Percentiles rank a stretch among this genome's conserved stretches.
phyloP scores from a whole-genome alignment of 2,797 vertebrate species.

The Liasis olivaceus region DNA sequence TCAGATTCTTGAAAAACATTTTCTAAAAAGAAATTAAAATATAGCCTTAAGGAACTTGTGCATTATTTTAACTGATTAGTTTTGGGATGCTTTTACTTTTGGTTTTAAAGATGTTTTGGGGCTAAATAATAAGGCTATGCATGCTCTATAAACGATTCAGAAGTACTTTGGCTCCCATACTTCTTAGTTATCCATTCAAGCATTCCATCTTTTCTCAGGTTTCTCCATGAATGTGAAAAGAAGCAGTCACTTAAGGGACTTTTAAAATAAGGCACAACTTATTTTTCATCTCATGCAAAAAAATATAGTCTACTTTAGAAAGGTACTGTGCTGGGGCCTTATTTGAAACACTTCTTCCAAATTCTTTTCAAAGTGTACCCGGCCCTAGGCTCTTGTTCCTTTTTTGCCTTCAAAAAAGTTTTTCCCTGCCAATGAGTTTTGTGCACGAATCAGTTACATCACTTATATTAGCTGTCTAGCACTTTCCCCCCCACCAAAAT shows the following conservation, averaged over 20 bases:
- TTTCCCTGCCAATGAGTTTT: not conserved
- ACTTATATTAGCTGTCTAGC: not conserved
- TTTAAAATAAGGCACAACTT: not conserved
- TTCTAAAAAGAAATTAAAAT: conserved; percentile 19
- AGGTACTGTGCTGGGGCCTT: not conserved
- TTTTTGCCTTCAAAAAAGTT: not conserved
- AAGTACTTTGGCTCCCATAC: not conserved
- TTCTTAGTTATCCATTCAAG: not conserved
- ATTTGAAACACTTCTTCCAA: not conserved
- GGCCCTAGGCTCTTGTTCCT: not conserved
- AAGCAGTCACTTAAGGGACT: not conserved
- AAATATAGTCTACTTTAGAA: not conserved
- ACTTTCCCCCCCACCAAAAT: not conserved
- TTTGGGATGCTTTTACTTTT: conserved; percentile 19
- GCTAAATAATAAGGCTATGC: not conserved
- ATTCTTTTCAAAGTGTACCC: not conserved
- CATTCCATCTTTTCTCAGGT: not conserved
- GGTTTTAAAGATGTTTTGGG: conserved; percentile 26
- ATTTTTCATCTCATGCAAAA: not conserved
- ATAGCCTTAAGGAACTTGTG: conserved; percentile 10
- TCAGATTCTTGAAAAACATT: conserved; percentile 27
- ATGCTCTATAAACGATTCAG: not conserved
- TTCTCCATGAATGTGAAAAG: not conserved
- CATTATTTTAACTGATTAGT: conserved; percentile 17
- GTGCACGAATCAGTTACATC: not conserved